Conservation (phyloP, 2,113 vertebrate genomes). For the Cettia cetti region DNA sequence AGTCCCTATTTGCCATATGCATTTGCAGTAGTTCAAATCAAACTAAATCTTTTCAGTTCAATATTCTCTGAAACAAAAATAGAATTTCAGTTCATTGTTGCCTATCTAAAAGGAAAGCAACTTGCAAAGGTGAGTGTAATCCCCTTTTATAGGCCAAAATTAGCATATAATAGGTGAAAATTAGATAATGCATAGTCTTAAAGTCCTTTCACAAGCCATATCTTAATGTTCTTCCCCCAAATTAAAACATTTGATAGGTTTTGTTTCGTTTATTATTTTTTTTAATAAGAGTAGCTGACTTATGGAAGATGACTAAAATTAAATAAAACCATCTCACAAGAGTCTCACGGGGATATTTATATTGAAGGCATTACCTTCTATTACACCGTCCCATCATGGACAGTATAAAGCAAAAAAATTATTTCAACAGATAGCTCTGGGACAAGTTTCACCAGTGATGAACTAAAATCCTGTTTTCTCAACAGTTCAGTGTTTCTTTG, state of each 20-base stretch:
- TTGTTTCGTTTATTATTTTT: neutral
- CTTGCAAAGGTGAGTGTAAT: neutral
- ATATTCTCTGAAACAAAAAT: constrained; percentile 55
- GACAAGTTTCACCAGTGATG: neutral
- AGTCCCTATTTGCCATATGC: constrained; percentile 37
- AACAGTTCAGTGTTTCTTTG: neutral
- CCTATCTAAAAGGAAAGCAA: constrained; percentile 54
- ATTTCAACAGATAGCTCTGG: neutral
- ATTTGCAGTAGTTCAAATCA: constrained; percentile 68
- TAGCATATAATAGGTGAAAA: constrained; percentile 43
- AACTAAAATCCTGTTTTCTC: constrained; percentile 5
- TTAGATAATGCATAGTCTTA: constrained; percentile 53
- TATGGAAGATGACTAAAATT: neutral
- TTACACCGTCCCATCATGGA: neutral
- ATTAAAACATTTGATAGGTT: neutral
- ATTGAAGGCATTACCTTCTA: neutral
- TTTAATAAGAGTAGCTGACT: neutral
- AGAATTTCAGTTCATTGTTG: constrained; percentile 53
- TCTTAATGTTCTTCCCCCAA: constrained; percentile 23
- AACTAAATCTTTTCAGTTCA: constrained; percentile 44
- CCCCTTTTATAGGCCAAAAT: constrained; percentile 1
- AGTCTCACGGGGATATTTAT: neutral
- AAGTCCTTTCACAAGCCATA: neutral
- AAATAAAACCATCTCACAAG: neutral
- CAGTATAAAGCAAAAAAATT: neutral